Evolutionary conservation across 2,113 vertebrate species (phyloP), one percentile per base, ranked within the genome.

Genomic region (Galemys pyrenaicus): DNA sequence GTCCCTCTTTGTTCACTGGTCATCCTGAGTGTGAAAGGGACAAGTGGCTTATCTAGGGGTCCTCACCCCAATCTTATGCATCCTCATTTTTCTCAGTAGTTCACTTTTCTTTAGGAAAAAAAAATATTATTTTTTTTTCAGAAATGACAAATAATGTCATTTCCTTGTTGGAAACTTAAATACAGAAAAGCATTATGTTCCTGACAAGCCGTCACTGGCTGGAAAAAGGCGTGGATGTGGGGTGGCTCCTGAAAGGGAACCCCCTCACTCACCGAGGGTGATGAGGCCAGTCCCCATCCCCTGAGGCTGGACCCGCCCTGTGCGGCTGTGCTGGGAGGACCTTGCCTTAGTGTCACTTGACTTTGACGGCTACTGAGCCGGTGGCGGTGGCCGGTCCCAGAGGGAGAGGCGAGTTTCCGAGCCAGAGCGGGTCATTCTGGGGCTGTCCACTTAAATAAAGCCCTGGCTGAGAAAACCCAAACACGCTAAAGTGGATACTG

Each of bases 381-480:
- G 74, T 54, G 58, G 58, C 65, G 71, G 28, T 83, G 65, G 32
- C 26, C 44, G 51, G 35, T 46, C 84, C 56, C 49, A 2, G 68
- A 58, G 82, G 79, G 49, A 85, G 39, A 65, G 26, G 44, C 58
- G 37, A 11, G 70, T 51, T 74, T 89, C 62, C 39, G 73, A 95
- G 92, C 44, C 67, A 19, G 67, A 81, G 35, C 9, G 0, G 83
- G 91, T 91, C 95, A 95, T 79, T 73, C 79, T 1, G 5, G 68
- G 67, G 80, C 96, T 94, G 87, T 94, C 94, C 80, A 24, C 83
- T 92, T 91, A 84, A 92, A 96, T 94, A 92, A 97, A 97, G 75
- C 32, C 70, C 75, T 58, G 62, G 89, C 87, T 95, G 81, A 74
- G 93, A 81, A 93, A 96, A 90, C 89, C 91, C 92, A 92, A 81